These are phyloP conservation scores for Hypsibius dujardini DNA, from an alignment of 1,140 invertebrate genomes.

Conservation along the genomic window DNA sequence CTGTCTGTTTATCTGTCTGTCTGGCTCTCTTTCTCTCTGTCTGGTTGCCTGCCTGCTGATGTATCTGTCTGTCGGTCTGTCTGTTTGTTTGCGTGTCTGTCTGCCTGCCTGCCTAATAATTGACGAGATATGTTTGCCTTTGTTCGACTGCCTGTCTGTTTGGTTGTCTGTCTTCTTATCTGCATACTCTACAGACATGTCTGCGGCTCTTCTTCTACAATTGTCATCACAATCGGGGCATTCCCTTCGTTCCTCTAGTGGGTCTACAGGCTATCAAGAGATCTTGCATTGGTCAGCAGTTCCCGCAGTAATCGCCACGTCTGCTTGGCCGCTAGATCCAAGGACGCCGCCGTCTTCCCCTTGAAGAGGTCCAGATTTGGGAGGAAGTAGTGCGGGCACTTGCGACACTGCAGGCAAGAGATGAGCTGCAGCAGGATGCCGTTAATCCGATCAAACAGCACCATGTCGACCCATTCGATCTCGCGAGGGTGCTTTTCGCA, in stretches of 20 bases:
- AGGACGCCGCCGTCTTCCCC: conserved; percentile 70
- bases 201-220: no score
- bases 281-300: conserved; percentile 75
- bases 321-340: conserved; percentile 89
- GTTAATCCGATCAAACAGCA: conserved; percentile 81
- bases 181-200: no score
- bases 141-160: no score
- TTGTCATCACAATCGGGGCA: no score
- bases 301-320: conserved; percentile 82
- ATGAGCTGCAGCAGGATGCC: conserved; percentile 90
- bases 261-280: conserved; percentile 48
- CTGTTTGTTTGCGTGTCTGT: no score
- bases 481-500: conserved; percentile 94
- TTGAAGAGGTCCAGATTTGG: conserved; percentile 80
- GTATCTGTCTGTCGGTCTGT: no score
- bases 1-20: conserved; percentile 26
- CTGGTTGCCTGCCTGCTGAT: no score
- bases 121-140: no score
- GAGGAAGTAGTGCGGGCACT: conserved; percentile 87
- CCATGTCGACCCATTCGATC: conserved; percentile 82
- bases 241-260: no score
- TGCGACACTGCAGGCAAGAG: conserved; percentile 82
- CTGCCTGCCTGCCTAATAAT: no score
- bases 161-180: no score
- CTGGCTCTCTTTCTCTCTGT: neutral